Base-by-base conservation (phyloP, 1,140 invertebrate genomes). In the Delia radicum region DNA sequence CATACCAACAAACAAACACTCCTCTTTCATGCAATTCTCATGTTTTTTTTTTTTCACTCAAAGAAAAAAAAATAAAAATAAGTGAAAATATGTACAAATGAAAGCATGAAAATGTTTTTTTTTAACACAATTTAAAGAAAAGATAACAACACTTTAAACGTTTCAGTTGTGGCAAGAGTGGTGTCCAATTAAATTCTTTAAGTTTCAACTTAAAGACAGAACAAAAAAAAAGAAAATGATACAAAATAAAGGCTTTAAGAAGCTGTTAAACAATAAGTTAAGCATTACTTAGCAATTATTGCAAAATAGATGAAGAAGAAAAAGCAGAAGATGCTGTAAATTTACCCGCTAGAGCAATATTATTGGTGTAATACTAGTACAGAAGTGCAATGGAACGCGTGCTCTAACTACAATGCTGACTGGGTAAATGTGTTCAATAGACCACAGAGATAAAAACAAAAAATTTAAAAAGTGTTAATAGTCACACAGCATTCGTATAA, bases 101-200 rank as follows among this genome's bases (percentile, higher is more conserved):
- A 55, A 55, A 55, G 48, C 48, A 55, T 55, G 48, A 55, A 21
- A 21, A 55, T 8, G 48, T 55, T 21, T 21, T 24, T 55, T 55
- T 55, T 21, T 21, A 55, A 55, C 48, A 55, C 48, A 55, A 55
- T 55, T 55, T 55, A 55, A 55, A 55, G 48, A 55, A 21, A 18
- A 55, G 48, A 55, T 55, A 55, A 55, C 48, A 55, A 55, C 48
- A 55, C 48, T 55, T 55, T 55, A 55, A 55, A 55, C 48, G 48
- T 55, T 55, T 21, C 48, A 24, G 48, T 24, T 55, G 48, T 55
- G 21, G 48, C 18, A n/a, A n/a, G 24, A 55, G 21, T 55, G 24
- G 48, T 55, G 48, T 55, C 48, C 48, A 55, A 55, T 55, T 55
- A 55, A 55, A 55, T 55, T 21, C 48, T 4, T 21, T 55, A 21